phyloP scores from a whole-genome alignment of 2,797 vertebrate species.

The Dryobates pubescens region DNA sequence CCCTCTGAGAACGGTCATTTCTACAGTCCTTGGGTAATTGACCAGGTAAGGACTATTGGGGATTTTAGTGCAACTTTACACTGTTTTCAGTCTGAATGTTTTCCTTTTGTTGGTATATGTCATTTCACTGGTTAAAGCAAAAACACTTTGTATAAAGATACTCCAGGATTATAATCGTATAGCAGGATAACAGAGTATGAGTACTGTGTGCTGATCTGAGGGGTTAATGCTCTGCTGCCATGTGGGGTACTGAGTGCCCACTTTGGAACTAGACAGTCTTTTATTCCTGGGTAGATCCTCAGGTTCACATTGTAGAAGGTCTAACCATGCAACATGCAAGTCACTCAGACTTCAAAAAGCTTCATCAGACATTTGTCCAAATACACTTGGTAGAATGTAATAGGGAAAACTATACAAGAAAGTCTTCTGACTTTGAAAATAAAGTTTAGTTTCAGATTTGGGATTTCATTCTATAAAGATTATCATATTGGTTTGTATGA shows the following conservation, averaged over 20 bases:
- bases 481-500: not conserved
- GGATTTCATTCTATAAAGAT: not conserved
- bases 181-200: not conserved
- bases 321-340: not conserved
- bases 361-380: not conserved
- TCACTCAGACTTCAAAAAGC: not conserved
- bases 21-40: slow-evolving; percentile 99
- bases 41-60: slow-evolving; percentile 84
- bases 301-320: not conserved
- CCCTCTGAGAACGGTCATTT: slow-evolving; percentile 95
- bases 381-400: not conserved
- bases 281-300: not conserved
- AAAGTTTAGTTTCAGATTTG: not conserved
- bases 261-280: not conserved
- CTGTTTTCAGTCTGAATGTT: not conserved
- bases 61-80: not conserved
- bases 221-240: not conserved
- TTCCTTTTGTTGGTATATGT: not conserved
- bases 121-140: not conserved
- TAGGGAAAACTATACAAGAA: not conserved
- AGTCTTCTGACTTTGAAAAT: not conserved
- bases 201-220: not conserved
- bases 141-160: not conserved
- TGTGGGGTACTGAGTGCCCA: not conserved
- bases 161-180: not conserved